Conservation (phyloP, 2,888 invertebrate genomes). For the Parnassius mnemosyne region DNA sequence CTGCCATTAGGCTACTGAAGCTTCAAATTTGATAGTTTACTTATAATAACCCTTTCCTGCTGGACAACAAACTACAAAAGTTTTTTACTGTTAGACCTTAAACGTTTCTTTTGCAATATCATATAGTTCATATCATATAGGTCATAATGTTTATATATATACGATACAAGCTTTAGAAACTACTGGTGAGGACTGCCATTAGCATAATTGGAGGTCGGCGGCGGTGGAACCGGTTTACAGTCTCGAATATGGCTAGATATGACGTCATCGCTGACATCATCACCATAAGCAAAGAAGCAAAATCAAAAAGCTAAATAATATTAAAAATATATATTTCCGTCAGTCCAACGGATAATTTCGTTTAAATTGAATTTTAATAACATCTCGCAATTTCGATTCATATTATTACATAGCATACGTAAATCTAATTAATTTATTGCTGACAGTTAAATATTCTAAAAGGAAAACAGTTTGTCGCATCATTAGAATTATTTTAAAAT, state of each 20-base stretch:
- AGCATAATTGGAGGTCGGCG: constrained; percentile 73
- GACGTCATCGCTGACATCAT: constrained; percentile 73
- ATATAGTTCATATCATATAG: constrained; percentile 6
- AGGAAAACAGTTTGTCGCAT: background rate
- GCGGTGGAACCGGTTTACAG: constrained; percentile 60
- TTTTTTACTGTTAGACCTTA: background rate
- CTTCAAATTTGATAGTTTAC: too few relatives aligned
- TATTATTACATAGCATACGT: background rate
- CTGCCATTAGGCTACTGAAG: too few relatives aligned
- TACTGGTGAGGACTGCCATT: constrained; percentile 57
- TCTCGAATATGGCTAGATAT: constrained; percentile 49
- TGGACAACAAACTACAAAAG: background rate
- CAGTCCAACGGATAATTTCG: background rate
- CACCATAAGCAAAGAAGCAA: constrained; percentile 24
- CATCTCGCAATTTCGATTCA: background rate
- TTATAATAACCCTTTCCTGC: too few relatives aligned
- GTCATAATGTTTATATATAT: constrained; percentile 20
- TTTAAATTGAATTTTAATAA: background rate
- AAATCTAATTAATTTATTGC: background rate
- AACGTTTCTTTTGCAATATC: constrained; percentile 1
- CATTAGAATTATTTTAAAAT: too few relatives aligned
- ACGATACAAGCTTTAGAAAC: constrained; percentile 38
- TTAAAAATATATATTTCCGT: constrained; percentile 10
- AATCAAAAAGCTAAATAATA: background rate
- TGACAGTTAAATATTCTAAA: background rate